phyloP scores from a whole-genome alignment of 2,113 vertebrate species.

The Sylvilagus bachmani region DNA sequence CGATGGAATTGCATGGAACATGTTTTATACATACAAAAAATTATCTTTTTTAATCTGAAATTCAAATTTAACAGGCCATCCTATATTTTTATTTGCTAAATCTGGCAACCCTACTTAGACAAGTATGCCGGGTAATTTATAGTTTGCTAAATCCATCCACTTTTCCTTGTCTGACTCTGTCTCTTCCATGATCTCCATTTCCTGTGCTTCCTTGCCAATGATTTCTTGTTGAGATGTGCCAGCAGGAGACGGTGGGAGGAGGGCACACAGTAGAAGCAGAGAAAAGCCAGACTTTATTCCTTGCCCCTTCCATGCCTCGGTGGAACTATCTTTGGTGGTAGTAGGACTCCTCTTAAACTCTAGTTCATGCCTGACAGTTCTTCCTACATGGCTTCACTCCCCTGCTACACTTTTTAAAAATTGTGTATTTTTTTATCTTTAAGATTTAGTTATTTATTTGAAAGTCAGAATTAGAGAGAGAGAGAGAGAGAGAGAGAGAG shows the following conservation, averaged over 20 bases:
- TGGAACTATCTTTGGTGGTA: neutral
- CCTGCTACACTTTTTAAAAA: neutral
- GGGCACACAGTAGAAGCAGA: neutral
- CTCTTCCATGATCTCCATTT: neutral
- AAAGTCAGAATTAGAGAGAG: too few species aligned
- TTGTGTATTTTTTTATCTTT: too few species aligned
- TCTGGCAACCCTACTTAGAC: neutral
- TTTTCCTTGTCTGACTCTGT: neutral
- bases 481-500: too few species aligned
- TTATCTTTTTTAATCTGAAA: neutral
- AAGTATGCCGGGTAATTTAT: neutral
- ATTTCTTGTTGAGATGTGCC: constrained; percentile 26
- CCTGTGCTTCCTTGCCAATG: neutral
- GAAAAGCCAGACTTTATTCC: neutral
- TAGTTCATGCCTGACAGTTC: neutral
- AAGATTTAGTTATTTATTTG: too few species aligned
- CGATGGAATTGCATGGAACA: neutral
- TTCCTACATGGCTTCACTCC: neutral
- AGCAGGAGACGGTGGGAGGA: neutral
- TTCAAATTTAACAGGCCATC: constrained; percentile 5
- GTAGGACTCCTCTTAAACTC: neutral
- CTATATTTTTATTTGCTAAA: neutral
- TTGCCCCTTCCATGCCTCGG: neutral
- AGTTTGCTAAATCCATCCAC: neutral
- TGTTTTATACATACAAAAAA: neutral